Conservation (phyloP, 2,888 invertebrate genomes). For the Idaea straminata region DNA sequence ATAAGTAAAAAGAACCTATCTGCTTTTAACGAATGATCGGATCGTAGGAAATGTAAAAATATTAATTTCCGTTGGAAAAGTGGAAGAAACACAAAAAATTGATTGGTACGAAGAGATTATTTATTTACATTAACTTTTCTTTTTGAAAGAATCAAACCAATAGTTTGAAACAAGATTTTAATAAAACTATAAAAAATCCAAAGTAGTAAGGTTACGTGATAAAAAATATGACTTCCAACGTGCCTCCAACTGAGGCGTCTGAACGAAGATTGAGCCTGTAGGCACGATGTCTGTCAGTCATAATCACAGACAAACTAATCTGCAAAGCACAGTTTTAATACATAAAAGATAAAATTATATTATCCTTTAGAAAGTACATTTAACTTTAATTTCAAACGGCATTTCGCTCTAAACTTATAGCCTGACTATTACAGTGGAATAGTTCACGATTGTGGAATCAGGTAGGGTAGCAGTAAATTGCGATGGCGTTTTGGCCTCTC, state of each 20-base stretch:
- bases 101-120: background rate
- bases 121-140: background rate
- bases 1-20: background rate
- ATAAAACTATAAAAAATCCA: no score
- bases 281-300: no score
- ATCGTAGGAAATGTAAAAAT: background rate
- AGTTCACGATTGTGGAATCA: conserved; percentile 44
- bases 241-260: no score
- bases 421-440: conserved; percentile 34
- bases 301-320: no score
- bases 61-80: background rate
- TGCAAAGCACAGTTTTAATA: no score
- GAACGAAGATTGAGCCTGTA: no score
- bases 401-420: background rate
- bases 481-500: conserved; percentile 62
- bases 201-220: no score
- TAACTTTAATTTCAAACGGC: background rate
- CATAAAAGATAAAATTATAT: background rate
- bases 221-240: no score
- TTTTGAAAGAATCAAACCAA: no score
- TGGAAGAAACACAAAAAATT: background rate
- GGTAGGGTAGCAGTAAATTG: conserved; percentile 64
- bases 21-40: background rate
- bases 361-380: background rate
- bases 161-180: no score